Base-by-base conservation (phyloP, 2,888 invertebrate genomes). In the Drosophila borealis region DNA sequence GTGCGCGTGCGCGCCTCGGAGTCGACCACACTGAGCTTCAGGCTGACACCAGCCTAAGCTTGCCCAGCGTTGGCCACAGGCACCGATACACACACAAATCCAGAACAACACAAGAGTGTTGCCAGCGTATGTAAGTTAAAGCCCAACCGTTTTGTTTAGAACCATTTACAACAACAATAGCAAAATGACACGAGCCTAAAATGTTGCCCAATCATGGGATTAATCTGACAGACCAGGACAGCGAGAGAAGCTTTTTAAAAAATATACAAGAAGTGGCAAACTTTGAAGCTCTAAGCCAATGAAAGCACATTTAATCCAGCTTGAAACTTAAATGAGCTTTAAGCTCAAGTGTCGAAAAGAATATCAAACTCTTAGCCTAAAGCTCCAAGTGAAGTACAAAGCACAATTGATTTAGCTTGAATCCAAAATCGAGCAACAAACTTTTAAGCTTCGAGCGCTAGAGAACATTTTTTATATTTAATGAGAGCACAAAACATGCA, bases 41-140 rank as follows among this genome's bases (percentile, higher is more conserved):
- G 96, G 92, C 95, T 98, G 88, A 98, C 97, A 92, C 98, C 98
- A 90, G 97, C 98, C 94, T 97, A 96, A 93, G 53, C n/a, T n/a
- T 14, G 17, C 13, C 33, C 14, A 42, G 37, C 37, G 9, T 37
- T 37, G 50, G 44, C 14, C 29, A 36, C 17, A 17, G 46, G 39
- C 36, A 29, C 60, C 50, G 44, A 36, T 34, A 49, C 5, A 29
- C 29, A 29, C 33, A 51, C 8, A 45, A 50, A 36, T 50, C 72
- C 56, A 60, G 45, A 59, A 41, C 57, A 55, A 66, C 60, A 67
- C 62, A 8, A 10, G 59, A 62, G 78, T 84, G 81, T 83, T 89
- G 88, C 87, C 90, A 90, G 79, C 76, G 74, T 69, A 76, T 65
- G 75, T 77, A 74, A 72, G 87, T 88, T 76, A 49, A 63, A 70